A percentile compares a stretch with the other conserved stretches of the same genome.
Evolutionary conservation across 2,888 invertebrate genomes (phyloP).

Genomic region (Drosophila buzzatii): DNA sequence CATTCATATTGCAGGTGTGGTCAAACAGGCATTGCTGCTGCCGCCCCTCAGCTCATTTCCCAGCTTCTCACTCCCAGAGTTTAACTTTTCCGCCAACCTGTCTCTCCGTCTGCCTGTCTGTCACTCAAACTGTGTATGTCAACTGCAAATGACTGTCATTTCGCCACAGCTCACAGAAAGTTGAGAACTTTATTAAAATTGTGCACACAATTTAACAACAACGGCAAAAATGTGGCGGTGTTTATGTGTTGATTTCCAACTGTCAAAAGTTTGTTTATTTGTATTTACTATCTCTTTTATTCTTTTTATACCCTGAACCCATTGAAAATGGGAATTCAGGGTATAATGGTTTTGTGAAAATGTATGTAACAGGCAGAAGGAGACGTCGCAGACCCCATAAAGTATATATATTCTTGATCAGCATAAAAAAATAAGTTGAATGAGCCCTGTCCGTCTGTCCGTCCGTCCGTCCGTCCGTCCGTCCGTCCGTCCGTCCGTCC

Average conservation of each 20-base stretch:
- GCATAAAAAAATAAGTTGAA: too few species aligned
- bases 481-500: too few species aligned
- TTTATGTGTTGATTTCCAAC: slow-evolving; percentile 57
- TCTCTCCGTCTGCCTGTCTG: slow-evolving; percentile 15
- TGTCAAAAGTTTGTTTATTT: slow-evolving; percentile 72
- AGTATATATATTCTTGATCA: too few species aligned
- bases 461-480: too few species aligned
- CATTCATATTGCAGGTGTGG: slow-evolving; percentile 18
- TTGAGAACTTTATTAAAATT: slow-evolving; percentile 72
- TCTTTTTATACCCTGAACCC: too few species aligned
- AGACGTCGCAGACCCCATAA: too few species aligned
- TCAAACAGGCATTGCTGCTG: neutral
- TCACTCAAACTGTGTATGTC: slow-evolving; percentile 30
- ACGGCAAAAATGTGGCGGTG: slow-evolving; percentile 22
- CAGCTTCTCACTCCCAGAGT: neutral
- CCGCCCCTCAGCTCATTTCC: too few species aligned
- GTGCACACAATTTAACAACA: slow-evolving; percentile 61
- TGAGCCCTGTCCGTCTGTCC: too few species aligned
- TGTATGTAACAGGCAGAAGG: too few species aligned
- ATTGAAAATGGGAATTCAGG: too few species aligned
- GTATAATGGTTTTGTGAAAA: too few species aligned
- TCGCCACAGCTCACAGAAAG: slow-evolving; percentile 37
- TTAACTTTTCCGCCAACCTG: neutral
- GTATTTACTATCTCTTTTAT: slow-evolving; percentile 35
- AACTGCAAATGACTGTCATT: slow-evolving; percentile 58